Evolutionary conservation across 1,140 invertebrate species (phyloP).

Genomic region (Delia radicum): DNA sequence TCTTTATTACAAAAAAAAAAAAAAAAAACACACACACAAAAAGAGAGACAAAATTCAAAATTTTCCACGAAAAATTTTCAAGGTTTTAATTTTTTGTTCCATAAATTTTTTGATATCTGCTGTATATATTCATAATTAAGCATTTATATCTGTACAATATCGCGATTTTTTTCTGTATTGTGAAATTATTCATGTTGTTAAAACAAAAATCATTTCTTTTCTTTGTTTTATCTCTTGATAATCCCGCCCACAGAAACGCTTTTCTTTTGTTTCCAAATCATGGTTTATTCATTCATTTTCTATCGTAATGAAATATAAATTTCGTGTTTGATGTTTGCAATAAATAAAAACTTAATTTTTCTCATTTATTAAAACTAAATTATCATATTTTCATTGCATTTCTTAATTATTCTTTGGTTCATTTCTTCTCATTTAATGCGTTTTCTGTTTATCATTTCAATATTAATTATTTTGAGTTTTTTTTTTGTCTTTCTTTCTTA

Average conservation of each 20-base stretch:
- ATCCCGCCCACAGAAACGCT: slow-evolving; percentile 7
- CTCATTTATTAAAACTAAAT: background rate
- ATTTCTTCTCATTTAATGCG: background rate
- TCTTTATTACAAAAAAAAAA: background rate
- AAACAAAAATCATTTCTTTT: background rate
- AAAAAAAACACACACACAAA: background rate
- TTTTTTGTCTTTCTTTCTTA: background rate
- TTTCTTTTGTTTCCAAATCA: background rate
- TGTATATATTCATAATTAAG: slow-evolving; percentile 8
- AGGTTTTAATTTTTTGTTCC: background rate
- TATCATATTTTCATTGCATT: background rate
- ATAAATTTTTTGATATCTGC: background rate
- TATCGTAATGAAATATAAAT: background rate
- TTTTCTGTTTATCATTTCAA: background rate
- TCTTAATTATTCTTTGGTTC: slow-evolving; percentile 5
- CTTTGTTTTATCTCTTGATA: background rate
- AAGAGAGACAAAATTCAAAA: background rate
- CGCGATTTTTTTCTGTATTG: too few relatives aligned
- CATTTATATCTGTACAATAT: too few relatives aligned
- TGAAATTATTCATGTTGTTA: too few relatives aligned
- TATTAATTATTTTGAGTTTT: background rate
- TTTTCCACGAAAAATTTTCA: background rate
- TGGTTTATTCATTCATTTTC: background rate
- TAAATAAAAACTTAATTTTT: background rate
- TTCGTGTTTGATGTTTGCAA: background rate